Conservation (phyloP, 2,797 vertebrate genomes). For the Poecilia gillii region DNA sequence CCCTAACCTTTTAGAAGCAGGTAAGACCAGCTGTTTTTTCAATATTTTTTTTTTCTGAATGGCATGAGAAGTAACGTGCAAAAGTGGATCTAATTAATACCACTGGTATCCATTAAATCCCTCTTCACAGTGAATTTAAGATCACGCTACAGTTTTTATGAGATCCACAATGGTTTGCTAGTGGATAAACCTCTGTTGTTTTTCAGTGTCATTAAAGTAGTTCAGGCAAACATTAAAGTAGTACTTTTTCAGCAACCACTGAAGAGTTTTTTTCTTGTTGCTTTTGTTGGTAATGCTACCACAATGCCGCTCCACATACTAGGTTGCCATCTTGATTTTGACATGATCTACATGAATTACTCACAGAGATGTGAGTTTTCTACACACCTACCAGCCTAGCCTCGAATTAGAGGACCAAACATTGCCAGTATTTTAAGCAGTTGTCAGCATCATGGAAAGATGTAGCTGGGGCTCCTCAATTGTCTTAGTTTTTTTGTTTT, state of each 20-base stretch:
- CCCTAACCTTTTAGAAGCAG: constrained; percentile 89
- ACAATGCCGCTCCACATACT: neutral
- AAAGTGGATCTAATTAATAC: neutral
- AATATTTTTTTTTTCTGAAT: neutral
- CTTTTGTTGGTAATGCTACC: neutral
- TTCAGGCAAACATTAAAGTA: neutral
- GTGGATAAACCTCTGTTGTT: neutral
- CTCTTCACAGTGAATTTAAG: neutral
- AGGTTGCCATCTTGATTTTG: neutral
- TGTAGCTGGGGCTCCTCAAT: neutral
- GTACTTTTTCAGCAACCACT: neutral
- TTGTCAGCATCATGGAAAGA: neutral
- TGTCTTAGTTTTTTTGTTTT: neutral
- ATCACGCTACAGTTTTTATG: neutral
- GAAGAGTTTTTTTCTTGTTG: neutral
- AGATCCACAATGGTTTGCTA: neutral
- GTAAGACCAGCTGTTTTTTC: constrained; percentile 75
- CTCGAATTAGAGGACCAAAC: neutral
- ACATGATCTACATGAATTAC: neutral
- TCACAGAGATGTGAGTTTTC: neutral
- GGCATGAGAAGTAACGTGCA: neutral
- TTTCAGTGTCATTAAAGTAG: neutral
- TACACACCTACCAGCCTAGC: neutral
- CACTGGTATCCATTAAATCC: neutral
- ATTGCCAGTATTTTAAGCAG: neutral